A percentile compares a stretch with the other conserved stretches of the same genome.
phyloP scores from a whole-genome alignment of 2,888 invertebrate species.

The Eilema depressum region DNA sequence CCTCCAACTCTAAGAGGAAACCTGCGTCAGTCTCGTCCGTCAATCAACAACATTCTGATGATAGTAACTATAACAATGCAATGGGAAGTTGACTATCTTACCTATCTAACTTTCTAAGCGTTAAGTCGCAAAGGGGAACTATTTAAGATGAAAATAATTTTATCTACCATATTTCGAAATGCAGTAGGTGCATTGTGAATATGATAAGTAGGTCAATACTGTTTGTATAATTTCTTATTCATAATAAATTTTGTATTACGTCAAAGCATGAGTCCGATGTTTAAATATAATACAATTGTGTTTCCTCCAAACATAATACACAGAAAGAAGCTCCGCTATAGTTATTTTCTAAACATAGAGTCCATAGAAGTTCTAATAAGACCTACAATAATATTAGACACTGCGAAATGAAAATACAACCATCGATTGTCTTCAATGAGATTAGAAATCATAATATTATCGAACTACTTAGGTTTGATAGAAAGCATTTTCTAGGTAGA shows the following conservation, averaged over 20 bases:
- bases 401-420: constrained; percentile 5
- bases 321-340: background rate
- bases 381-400: constrained; percentile 1
- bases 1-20: background rate
- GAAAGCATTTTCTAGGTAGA: constrained; percentile 43
- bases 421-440: constrained; percentile 11
- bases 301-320: constrained; percentile 7
- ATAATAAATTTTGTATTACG: background rate
- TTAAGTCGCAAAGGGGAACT: constrained; percentile 34
- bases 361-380: background rate
- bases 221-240: background rate
- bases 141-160: constrained; percentile 23
- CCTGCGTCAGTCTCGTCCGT: background rate
- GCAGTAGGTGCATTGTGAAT: background rate
- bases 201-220: background rate
- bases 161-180: constrained; percentile 34
- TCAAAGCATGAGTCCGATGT: background rate
- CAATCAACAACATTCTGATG: background rate
- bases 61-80: background rate
- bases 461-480: constrained; percentile 25
- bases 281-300: background rate
- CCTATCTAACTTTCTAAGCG: constrained; percentile 35
- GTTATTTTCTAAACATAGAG: constrained; percentile 13
- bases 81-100: constrained; percentile 22
- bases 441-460: constrained; percentile 25